Base-by-base conservation (phyloP, 2,888 invertebrate species). In the Scaptodrosophila latifasciaeformis region DNA sequence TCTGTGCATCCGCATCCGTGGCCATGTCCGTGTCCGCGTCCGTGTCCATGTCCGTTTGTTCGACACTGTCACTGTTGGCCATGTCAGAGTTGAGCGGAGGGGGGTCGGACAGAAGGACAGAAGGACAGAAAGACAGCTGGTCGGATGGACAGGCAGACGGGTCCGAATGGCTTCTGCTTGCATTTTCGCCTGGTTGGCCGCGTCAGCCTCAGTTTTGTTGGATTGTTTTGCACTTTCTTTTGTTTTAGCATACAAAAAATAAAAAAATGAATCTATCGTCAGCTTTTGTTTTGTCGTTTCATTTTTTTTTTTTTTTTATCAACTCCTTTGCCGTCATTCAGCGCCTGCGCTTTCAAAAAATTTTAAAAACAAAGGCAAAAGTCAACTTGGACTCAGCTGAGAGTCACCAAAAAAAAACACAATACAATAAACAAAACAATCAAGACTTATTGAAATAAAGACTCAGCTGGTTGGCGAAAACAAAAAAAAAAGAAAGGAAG, bases 151-250 rank as follows among this genome's bases (percentile, higher is more conserved):
- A 56, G 47, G 49, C 54, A 49, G 19, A 49, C 62, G 51, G 43
- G 54, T 59, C 50, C 50, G 46, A 44, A 58, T 49, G 59, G 52
- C n/a, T 57, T 50, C 64, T 52, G 46, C 50, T 31, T 43, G 39
- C 50, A 55, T 21, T 58, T 27, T 47, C 51, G 47, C 39, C 59
- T 17, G 17, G 10, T 40, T 45, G 49, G 19, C 42, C 13, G 19
- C 40, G 19, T 21, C 18, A 19, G 31, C 31, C 6, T 3, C 2
- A 6, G 37, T 2, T 56, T 66, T 61, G n/a, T n/a, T n/a, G 72
- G 67, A 82, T 79, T 81, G 81, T 81, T 79, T 70, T 66, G 62
- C 70, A 68, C 74, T 71, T 67, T 81, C 71, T 72, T 81, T 82
- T 82, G 81, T 81, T 76, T 82, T 70, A 76, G 69, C 17, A 66